phyloP scores from a whole-genome alignment of 2,113 vertebrate genomes.

The Xenopus laevis region DNA sequence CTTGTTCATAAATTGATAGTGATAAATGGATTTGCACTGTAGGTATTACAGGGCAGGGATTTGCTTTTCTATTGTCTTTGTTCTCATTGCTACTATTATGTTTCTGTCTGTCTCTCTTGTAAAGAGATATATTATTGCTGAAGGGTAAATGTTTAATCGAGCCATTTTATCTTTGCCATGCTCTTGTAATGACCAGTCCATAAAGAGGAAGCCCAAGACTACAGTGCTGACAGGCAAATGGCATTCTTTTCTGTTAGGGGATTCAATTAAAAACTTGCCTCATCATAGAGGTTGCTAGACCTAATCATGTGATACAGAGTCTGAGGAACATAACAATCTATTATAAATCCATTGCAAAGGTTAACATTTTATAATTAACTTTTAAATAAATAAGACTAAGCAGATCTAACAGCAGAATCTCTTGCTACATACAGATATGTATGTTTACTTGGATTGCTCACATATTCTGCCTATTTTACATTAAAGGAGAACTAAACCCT shows the following conservation, averaged over 20 bases:
- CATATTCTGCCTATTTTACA: no score
- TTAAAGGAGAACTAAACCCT: no score
- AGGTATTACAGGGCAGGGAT: background rate
- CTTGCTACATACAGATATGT: no score
- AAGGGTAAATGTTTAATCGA: background rate
- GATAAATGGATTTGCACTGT: conserved; percentile 2
- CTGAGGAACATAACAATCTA: no score
- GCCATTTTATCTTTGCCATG: background rate
- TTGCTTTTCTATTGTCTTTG: background rate
- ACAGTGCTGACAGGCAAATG: background rate
- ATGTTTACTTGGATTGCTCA: no score
- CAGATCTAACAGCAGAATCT: no score
- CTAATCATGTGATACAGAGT: no score
- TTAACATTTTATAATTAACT: no score
- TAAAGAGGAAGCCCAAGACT: background rate
- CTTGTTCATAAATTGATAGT: background rate
- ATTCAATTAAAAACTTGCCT: no score
- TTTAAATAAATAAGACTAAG: no score
- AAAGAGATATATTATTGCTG: conserved; percentile 1
- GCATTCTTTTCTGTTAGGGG: background rate
- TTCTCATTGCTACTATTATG: background rate
- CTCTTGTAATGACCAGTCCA: background rate
- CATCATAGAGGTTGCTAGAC: no score
- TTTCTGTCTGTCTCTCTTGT: background rate
- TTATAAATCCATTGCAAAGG: no score